Percentiles rank a stretch among this genome's conserved stretches.
Conservation (phyloP, 2,888 invertebrate genomes). For the Dinocampus coccinellae region DNA sequence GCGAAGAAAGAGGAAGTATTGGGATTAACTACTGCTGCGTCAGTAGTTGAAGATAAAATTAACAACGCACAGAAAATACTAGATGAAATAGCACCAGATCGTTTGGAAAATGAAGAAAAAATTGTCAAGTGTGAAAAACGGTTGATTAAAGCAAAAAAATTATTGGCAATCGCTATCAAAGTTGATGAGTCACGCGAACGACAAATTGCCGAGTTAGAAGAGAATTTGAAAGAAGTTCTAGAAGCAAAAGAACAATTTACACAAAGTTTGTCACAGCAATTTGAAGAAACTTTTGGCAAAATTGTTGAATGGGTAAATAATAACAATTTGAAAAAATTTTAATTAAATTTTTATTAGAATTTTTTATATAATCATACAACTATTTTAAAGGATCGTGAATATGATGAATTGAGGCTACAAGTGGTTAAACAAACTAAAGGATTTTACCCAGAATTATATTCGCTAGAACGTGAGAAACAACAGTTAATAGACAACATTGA, state of each 20-base stretch:
- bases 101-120: background rate
- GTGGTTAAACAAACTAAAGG: background rate
- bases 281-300: constrained; percentile 86
- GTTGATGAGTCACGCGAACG: constrained; percentile 87
- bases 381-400: background rate
- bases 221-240: constrained; percentile 81
- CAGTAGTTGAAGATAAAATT: background rate
- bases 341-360: background rate
- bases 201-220: constrained; percentile 84
- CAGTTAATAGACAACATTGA: background rate
- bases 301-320: constrained; percentile 86
- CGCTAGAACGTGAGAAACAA: background rate
- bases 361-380: too few relatives aligned
- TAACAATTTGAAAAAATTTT: background rate
- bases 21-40: background rate
- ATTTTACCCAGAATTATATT: background rate
- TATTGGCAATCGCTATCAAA: constrained; percentile 77
- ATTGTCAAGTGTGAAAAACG: background rate
- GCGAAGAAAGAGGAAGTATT: background rate
- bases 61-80: background rate
- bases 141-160: background rate
- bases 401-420: background rate
- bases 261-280: constrained; percentile 77
- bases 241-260: constrained; percentile 81
- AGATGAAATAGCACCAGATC: background rate